Conservation (phyloP, 2,888 invertebrate species). For the Balanococcus diminutus region DNA sequence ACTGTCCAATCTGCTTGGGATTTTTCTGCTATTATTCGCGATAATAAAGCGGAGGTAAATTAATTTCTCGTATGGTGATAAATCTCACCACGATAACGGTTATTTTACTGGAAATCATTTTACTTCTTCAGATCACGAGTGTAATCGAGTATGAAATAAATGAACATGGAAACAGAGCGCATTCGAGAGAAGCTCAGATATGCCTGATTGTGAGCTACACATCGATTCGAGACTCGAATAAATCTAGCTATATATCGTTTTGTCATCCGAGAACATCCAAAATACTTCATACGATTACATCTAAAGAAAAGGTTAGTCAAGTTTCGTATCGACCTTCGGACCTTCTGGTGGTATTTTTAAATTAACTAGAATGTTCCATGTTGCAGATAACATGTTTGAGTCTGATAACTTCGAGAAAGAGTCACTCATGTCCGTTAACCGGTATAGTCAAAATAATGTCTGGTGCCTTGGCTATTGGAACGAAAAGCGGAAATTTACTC, state of each 20-base stretch:
- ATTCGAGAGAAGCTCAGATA: slow-evolving; percentile 27
- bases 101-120: too few relatives aligned
- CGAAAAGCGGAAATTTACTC: slow-evolving; percentile 37
- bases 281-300: slow-evolving; percentile 49
- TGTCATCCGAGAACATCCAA: slow-evolving; percentile 51
- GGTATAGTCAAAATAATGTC: slow-evolving; percentile 48
- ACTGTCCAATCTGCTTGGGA: slow-evolving; percentile 39
- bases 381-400: slow-evolving; percentile 45
- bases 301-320: slow-evolving; percentile 48
- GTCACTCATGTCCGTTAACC: slow-evolving; percentile 36
- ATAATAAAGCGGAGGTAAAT: slow-evolving; percentile 33
- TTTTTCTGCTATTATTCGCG: slow-evolving; percentile 37
- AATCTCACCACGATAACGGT: neutral
- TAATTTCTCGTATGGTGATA: neutral
- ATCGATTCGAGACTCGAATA: slow-evolving; percentile 17
- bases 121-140: slow-evolving; percentile 3
- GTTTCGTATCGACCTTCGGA: neutral
- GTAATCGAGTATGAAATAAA: slow-evolving; percentile 34
- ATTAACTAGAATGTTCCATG: neutral
- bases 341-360: neutral
- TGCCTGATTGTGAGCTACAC: slow-evolving; percentile 43
- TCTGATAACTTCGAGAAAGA: slow-evolving; percentile 36
- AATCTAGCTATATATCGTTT: slow-evolving; percentile 47
- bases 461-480: slow-evolving; percentile 46
- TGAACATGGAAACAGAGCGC: neutral